Evolutionary conservation across 2,797 vertebrate species (phyloP).

Genomic region (Squalus acanthias): DNA sequence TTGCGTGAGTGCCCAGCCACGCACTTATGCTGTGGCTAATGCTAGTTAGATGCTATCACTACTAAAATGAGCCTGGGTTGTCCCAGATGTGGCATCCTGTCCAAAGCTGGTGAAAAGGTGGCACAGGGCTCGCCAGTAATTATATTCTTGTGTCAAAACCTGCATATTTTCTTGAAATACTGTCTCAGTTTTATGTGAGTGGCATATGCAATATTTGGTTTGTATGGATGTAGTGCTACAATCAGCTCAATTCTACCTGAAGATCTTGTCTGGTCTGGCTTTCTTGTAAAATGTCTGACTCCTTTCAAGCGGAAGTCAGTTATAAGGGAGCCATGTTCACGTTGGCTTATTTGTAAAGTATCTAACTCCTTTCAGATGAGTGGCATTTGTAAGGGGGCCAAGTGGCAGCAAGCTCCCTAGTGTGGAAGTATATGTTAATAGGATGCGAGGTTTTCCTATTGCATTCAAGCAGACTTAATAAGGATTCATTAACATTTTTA

Average conservation of each 20-base stretch:
- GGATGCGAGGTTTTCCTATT: background rate
- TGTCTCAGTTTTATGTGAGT: background rate
- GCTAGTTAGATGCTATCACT: background rate
- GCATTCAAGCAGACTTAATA: background rate
- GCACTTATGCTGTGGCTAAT: background rate
- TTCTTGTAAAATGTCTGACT: background rate
- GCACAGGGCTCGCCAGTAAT: background rate
- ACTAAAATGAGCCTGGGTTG: background rate
- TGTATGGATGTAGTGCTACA: background rate
- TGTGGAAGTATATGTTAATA: background rate
- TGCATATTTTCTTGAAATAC: background rate
- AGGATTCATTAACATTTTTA: background rate
- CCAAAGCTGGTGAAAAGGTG: background rate
- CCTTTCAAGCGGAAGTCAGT: background rate
- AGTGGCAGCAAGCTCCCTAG: background rate
- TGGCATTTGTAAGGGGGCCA: background rate
- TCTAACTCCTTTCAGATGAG: background rate
- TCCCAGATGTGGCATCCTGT: background rate
- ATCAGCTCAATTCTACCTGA: background rate
- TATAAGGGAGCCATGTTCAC: background rate
- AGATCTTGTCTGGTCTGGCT: too few relatives aligned
- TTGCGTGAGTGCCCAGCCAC: background rate
- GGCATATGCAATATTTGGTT: background rate
- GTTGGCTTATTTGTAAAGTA: background rate
- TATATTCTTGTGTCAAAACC: background rate